phyloP scores from a whole-genome alignment of 2,888 invertebrate genomes.

The Osedax fenrisi region DNA sequence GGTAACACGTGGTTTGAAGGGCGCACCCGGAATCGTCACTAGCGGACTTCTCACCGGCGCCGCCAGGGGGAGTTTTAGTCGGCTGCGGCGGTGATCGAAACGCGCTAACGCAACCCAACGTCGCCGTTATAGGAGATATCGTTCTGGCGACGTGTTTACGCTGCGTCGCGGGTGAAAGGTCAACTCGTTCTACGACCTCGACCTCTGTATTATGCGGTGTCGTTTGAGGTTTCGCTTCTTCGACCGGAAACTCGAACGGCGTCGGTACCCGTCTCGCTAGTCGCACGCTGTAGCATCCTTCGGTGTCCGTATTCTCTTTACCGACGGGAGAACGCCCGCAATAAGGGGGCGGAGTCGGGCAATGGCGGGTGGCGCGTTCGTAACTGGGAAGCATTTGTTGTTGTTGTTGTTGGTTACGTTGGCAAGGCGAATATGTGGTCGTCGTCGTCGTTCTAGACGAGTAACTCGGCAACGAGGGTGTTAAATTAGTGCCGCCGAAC shows the following conservation, averaged over 20 bases:
- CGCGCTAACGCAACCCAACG: neutral
- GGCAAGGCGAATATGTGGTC: too few relatives aligned
- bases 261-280: neutral
- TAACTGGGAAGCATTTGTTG: neutral
- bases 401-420: too few relatives aligned
- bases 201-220: neutral
- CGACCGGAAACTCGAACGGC: too few relatives aligned
- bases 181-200: neutral
- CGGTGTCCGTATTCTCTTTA: neutral
- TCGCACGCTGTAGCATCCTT: neutral
- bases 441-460: too few relatives aligned
- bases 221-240: too few relatives aligned
- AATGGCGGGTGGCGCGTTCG: neutral
- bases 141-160: too few relatives aligned
- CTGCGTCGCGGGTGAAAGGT: neutral
- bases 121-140: too few relatives aligned
- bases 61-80: neutral
- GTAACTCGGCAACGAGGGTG: too few relatives aligned
- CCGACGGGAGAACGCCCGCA: neutral
- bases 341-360: neutral
- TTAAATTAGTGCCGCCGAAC: neutral
- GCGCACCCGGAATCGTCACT: neutral
- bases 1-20: neutral
- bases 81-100: neutral
- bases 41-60: neutral